A percentile compares a stretch with the other conserved stretches of the same genome.
phyloP scores from a whole-genome alignment of 2,113 vertebrate genomes.

The Cyphotilapia sp. region DNA sequence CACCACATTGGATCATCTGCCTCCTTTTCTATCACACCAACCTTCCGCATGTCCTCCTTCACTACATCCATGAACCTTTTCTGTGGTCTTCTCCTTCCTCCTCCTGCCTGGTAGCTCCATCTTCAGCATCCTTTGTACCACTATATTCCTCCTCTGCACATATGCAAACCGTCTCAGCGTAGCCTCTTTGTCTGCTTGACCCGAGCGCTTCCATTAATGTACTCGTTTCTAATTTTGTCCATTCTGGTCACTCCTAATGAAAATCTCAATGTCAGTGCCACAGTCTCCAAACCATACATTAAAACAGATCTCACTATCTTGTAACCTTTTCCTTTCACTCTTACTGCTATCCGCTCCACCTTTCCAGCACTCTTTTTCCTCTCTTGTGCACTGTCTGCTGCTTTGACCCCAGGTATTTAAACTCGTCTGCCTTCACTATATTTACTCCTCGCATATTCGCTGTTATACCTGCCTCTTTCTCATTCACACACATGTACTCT shows the following conservation, averaged over 20 bases:
- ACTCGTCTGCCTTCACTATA: background rate
- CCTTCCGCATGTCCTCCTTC: background rate
- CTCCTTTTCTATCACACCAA: background rate
- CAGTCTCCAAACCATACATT: background rate
- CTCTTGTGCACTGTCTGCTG: background rate
- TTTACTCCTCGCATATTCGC: background rate
- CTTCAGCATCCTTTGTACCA: background rate
- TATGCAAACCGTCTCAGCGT: background rate
- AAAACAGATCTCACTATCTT: background rate
- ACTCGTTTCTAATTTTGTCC: background rate
- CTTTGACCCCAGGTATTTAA: background rate
- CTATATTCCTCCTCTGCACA: background rate
- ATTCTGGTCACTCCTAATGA: background rate
- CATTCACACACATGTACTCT: background rate
- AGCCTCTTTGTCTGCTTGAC: background rate
- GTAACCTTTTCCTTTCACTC: background rate
- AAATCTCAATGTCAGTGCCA: background rate
- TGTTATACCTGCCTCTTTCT: background rate
- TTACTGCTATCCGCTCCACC: background rate
- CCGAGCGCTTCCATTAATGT: background rate
- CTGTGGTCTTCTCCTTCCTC: background rate
- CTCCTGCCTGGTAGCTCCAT: background rate
- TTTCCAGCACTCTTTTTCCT: background rate
- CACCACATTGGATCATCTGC: background rate
- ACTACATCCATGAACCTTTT: background rate